Base-by-base conservation (phyloP, 2,113 vertebrate genomes). In the Phasianus colchicus region DNA sequence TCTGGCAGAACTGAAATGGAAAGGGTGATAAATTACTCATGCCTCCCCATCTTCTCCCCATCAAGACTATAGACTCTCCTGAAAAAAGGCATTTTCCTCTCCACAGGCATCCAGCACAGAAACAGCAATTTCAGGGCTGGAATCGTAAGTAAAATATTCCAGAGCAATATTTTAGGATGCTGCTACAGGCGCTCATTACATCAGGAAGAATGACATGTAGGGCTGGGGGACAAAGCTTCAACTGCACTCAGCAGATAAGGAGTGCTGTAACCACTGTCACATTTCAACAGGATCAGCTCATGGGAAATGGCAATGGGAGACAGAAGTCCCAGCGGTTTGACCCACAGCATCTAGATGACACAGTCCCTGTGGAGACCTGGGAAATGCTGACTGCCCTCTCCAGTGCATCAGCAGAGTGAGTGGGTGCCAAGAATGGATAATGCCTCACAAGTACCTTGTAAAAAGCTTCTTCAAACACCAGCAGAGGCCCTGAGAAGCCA, bases 391-490 rank as follows among this genome's bases (percentile, higher is more conserved):
- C 43, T 2, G 4, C 43, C 20, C 63, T 78, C 47, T 88, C 43
- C 54, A 86, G 66, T 3, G 1, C 55, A 86, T 71, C 50, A 72
- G 67, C 75, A 87, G 54, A 85, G 64, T 2, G 1, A 88, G 45
- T 18, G 45, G 47, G 65, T 55, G 48, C 82, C 52, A 50, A 83
- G 52, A 58, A 83, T 1, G 24, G 78, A 96, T 86, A 97, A 58
- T 76, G 71, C 42, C 38, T 93, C 73, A 54, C 55, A 42, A 10
- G 50, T 96, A 97, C 99, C 98, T 99, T 99, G 96, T 99, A 99
- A 97, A 98, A 99, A 48, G 99, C 99, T 97, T 99, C 99, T 96
- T 99, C 99, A 91, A 99, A 99, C 90, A 99, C 99, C 50, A 99
- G 98, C 76, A 99, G 97, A 4, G 99, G 99, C 82, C 99, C 99